A percentile compares a stretch with the other conserved stretches of the same genome.
Conservation (phyloP, 2,797 vertebrate genomes). For the Notoglanidium macrostoma region DNA sequence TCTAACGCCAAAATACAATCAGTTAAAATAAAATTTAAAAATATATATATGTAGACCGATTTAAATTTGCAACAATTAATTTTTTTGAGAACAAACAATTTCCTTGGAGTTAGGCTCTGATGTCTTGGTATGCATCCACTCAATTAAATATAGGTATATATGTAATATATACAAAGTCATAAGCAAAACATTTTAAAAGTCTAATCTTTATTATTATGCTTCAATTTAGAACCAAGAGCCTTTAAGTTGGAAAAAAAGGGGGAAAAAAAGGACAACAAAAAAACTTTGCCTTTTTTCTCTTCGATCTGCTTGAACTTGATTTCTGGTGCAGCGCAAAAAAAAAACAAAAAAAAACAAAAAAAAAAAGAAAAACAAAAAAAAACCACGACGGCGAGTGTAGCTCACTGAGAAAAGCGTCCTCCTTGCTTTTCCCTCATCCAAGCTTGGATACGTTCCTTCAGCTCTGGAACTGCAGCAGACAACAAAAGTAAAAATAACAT, state of each 20-base stretch:
- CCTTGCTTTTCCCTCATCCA: conserved; percentile 97
- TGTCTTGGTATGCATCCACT: conserved; percentile 63
- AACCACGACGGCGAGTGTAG: conserved; percentile 55
- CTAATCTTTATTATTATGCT: conserved; percentile 83
- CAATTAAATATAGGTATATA: conserved; percentile 76
- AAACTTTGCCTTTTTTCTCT: conserved; percentile 60
- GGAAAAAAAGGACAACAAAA: conserved; percentile 64
- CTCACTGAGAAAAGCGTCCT: conserved; percentile 71
- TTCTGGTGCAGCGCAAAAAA: conserved; percentile 66
- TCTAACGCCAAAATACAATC: conserved; percentile 60
- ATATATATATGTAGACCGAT: neutral
- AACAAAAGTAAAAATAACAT: neutral
- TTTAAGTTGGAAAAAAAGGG: conserved; percentile 56
- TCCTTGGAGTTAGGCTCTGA: conserved; percentile 60
- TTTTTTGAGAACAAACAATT: neutral
- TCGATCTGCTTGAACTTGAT: conserved; percentile 62
- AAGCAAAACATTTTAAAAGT: conserved; percentile 76
- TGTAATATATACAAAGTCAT: conserved; percentile 75
- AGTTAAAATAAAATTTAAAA: conserved; percentile 64
- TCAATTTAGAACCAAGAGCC: conserved; percentile 73
- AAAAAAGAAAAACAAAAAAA: too few species aligned
- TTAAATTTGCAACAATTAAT: neutral
- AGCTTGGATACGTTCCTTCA: conserved; percentile 93
- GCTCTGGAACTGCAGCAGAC: conserved; percentile 85
- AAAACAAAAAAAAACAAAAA: too few species aligned